Conservation (phyloP, 2,797 vertebrate species). For the Darevskia mixta region DNA sequence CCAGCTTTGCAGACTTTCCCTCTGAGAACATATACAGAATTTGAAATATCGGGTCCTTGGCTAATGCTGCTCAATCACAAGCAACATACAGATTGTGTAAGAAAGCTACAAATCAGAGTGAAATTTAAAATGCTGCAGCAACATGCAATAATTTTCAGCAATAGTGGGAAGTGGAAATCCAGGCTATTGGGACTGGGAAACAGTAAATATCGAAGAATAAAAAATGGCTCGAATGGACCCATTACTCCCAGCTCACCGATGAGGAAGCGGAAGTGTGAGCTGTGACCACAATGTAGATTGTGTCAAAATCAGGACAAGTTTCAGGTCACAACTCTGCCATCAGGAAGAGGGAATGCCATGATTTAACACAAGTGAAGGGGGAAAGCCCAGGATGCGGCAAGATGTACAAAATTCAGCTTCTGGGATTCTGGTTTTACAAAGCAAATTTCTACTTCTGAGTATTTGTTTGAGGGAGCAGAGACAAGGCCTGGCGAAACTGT, state of each 20-base stretch:
- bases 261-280: no score
- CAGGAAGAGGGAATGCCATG: no score
- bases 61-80: neutral
- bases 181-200: neutral
- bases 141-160: neutral
- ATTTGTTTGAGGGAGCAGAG: neutral
- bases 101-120: neutral
- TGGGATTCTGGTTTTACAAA: neutral
- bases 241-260: neutral
- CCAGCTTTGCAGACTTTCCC: no score
- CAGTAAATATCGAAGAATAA: no score
- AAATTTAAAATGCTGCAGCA: slow-evolving; percentile 13
- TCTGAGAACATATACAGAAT: neutral
- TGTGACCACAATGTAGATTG: neutral
- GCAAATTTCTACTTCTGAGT: neutral
- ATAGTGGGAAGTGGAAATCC: neutral
- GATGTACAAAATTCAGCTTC: neutral
- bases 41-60: neutral
- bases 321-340: neutral
- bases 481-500: neutral
- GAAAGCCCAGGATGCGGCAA: no score
- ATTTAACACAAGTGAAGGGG: neutral
- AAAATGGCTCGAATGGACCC: no score
- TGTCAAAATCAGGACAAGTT: neutral
- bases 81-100: neutral